phyloP scores from a whole-genome alignment of 2,797 vertebrate species.

The Nyctalus aviator region DNA sequence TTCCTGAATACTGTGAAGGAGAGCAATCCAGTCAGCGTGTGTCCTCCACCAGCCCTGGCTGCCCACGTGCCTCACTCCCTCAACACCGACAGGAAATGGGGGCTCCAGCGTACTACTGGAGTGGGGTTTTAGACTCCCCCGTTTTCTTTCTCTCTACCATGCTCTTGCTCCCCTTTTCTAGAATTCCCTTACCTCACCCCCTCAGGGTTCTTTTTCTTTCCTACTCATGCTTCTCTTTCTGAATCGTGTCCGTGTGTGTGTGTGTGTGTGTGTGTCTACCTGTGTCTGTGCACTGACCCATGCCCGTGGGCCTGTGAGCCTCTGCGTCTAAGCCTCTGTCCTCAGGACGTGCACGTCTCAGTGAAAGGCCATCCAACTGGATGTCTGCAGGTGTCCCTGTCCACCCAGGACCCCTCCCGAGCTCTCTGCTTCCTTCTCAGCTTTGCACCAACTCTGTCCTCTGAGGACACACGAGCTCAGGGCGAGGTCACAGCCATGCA shows the following conservation, averaged over 20 bases:
- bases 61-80: neutral
- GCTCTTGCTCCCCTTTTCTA: neutral
- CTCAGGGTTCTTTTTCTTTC: neutral
- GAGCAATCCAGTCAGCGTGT: neutral
- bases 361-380: neutral
- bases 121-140: fast-evolving
- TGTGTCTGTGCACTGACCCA: neutral
- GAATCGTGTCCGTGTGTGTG: neutral
- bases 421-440: neutral
- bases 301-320: neutral
- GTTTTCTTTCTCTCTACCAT: neutral
- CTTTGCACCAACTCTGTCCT: neutral
- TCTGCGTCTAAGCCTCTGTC: neutral
- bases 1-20: slow-evolving; percentile 90
- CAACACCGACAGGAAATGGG: fast-evolving
- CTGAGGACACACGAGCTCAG: neutral
- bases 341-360: neutral
- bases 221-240: neutral
- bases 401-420: neutral
- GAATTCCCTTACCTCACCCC: neutral
- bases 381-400: too few relatives aligned
- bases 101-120: neutral
- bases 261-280: too few relatives aligned
- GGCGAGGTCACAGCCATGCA: neutral
- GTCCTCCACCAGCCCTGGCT: neutral